phyloP scores from a whole-genome alignment of 1,140 invertebrate species.

The Brevipalpus yothersi region DNA sequence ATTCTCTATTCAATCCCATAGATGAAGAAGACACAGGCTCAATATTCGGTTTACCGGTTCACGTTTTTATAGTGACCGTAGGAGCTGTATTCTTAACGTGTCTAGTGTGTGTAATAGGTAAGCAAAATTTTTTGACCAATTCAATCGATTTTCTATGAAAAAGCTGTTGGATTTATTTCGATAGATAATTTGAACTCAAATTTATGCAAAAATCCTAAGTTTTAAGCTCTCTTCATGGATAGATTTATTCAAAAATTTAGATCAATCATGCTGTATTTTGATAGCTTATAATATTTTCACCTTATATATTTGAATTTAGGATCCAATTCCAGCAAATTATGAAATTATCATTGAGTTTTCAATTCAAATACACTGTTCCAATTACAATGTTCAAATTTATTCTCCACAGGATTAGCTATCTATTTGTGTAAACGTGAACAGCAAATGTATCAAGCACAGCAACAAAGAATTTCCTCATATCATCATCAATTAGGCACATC shows the following conservation, averaged over 20 bases:
- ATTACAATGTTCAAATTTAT: neutral
- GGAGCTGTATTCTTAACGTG: slow-evolving; percentile 35
- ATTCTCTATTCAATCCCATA: neutral
- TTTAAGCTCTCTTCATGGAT: no score
- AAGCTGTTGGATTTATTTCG: no score
- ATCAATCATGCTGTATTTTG: no score
- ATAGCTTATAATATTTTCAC: no score
- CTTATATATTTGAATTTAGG: no score
- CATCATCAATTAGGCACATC: neutral
- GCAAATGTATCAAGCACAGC: slow-evolving; percentile 4
- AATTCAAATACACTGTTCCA: no score
- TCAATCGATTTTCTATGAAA: no score
- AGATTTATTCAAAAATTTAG: no score
- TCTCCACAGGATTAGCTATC: slow-evolving; percentile 25
- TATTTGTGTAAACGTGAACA: slow-evolving; percentile 41
- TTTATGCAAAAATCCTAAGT: no score
- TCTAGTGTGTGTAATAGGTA: slow-evolving; percentile 31
- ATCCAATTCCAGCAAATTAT: no score
- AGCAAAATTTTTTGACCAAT: neutral
- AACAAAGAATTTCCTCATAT: neutral
- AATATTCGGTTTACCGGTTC: slow-evolving; percentile 42
- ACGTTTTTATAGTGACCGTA: slow-evolving; percentile 42
- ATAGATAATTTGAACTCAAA: no score
- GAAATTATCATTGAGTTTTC: no score
- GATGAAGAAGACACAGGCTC: slow-evolving; percentile 36